A percentile compares a stretch with the other conserved stretches of the same genome.
These are phyloP conservation scores for Phymorhynchus buccinoides DNA, from an alignment of 1,140 invertebrate species.

Conservation along the genomic window DNA sequence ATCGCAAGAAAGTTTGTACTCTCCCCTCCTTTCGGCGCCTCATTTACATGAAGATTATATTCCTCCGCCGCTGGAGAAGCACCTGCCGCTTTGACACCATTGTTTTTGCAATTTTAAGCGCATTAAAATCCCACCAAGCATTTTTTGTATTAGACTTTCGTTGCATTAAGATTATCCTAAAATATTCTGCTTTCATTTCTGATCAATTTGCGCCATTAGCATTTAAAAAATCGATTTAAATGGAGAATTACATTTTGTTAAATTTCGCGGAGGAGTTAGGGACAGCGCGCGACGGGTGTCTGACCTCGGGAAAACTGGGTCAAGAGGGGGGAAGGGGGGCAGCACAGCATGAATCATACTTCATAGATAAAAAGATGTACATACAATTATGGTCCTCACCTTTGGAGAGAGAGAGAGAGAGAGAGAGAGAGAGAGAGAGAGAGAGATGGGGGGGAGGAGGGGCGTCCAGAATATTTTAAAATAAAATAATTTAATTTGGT, in stretches of 20 bases:
- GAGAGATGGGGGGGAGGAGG: background rate
- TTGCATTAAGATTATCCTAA: no score
- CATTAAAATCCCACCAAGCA: background rate
- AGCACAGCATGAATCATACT: background rate
- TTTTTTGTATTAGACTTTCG: no score
- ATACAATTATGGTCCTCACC: background rate
- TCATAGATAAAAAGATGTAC: conserved; percentile 8
- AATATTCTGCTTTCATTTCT: no score
- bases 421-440: no score
- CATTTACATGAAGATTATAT: conserved; percentile 8
- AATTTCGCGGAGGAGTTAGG: conserved; percentile 6
- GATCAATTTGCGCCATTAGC: background rate
- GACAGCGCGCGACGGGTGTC: background rate
- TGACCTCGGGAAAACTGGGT: conserved; percentile 3
- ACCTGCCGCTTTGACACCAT: background rate
- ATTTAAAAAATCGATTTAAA: background rate
- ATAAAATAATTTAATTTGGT: background rate
- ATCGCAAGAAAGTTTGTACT: conserved; percentile 6
- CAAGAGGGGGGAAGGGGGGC: background rate
- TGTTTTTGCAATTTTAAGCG: background rate
- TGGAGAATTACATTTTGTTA: background rate
- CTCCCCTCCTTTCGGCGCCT: conserved; percentile 3
- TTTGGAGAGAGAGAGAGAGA: no score
- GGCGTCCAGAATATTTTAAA: background rate
- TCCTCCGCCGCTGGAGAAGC: conserved; percentile 5